Evolutionary conservation across 2,888 invertebrate genomes (phyloP).

Genomic region (Ophonus ardosiacus): DNA sequence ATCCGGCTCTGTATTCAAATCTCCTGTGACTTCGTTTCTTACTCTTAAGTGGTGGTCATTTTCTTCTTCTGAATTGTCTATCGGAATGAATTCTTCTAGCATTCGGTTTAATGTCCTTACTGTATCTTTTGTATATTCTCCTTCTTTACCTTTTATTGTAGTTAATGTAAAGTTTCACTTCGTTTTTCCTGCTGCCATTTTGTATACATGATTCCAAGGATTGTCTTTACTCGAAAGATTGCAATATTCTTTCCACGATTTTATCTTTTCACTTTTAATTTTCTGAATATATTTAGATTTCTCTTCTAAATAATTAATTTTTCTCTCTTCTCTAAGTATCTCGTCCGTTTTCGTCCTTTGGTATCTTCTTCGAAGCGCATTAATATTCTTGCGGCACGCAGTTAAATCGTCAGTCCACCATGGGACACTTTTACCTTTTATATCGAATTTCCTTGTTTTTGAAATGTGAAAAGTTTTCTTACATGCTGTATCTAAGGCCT

Average conservation of each 20-base stretch:
- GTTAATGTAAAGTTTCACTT: not conserved
- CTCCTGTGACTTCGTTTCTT: not conserved
- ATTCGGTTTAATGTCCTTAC: not conserved
- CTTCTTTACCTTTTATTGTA: not conserved
- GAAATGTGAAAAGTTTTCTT: too few species aligned
- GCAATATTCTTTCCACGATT: not conserved
- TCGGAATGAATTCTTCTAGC: too few species aligned
- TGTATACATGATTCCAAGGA: too few species aligned
- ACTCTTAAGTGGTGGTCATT: not conserved
- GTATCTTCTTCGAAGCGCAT: not conserved
- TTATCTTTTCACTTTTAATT: not conserved
- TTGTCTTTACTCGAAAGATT: not conserved
- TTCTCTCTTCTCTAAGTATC: too few species aligned
- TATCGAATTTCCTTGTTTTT: too few species aligned
- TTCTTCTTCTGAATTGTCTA: too few species aligned
- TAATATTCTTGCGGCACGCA: not conserved
- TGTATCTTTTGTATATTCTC: not conserved
- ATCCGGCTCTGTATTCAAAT: not conserved
- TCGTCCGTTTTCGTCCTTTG: too few species aligned
- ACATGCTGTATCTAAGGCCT: too few species aligned
- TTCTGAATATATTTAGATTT: not conserved
- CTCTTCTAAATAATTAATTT: not conserved
- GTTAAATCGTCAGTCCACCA: not conserved
- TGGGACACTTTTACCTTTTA: too few species aligned
- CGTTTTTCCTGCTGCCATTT: not conserved